These are phyloP conservation scores for Hanleya hanleyi DNA, from an alignment of 2,888 invertebrate species.

Conservation along the genomic window DNA sequence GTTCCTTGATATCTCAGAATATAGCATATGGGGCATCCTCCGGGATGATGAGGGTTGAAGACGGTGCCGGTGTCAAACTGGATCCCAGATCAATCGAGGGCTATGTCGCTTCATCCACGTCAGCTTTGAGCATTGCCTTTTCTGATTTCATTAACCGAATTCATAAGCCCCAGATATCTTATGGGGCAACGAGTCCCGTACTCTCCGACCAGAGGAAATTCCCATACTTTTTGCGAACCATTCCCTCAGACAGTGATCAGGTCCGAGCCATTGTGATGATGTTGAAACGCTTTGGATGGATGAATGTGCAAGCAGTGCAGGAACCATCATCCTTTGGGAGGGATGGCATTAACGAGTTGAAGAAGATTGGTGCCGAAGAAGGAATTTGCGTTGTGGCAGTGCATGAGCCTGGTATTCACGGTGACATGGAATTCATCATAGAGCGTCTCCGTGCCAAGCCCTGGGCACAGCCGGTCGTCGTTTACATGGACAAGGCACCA, in stretches of 20 bases:
- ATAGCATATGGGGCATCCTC: slow-evolving; percentile 3
- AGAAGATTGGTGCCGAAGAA: slow-evolving; percentile 47
- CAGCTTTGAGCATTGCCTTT: slow-evolving; percentile 47
- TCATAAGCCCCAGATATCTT: slow-evolving; percentile 75
- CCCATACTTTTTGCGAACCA: slow-evolving; percentile 51
- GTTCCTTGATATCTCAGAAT: slow-evolving; percentile 3
- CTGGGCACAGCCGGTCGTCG: slow-evolving; percentile 52
- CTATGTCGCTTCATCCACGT: slow-evolving; percentile 53
- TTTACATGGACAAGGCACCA: slow-evolving; percentile 36
- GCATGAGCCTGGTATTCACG: slow-evolving; percentile 28
- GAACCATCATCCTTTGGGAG: slow-evolving; percentile 35
- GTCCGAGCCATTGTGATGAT: slow-evolving; percentile 67
- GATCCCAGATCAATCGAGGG: slow-evolving; percentile 57
- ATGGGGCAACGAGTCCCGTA: slow-evolving; percentile 45
- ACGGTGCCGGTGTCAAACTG: slow-evolving; percentile 39
- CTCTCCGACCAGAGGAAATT: slow-evolving; percentile 43
- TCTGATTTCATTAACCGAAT: slow-evolving; percentile 74
- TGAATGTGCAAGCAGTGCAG: slow-evolving; percentile 69
- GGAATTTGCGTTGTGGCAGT: slow-evolving; percentile 65
- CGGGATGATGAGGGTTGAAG: slow-evolving; percentile 29
- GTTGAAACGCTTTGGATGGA: slow-evolving; percentile 71
- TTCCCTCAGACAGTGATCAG: slow-evolving; percentile 44
- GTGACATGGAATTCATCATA: slow-evolving; percentile 21
- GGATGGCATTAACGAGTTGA: slow-evolving; percentile 42
- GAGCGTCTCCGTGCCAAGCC: slow-evolving; percentile 39